These are phyloP conservation scores for Tetrapedia diversipes DNA, from an alignment of 2,888 invertebrate species.

Conservation along the genomic window DNA sequence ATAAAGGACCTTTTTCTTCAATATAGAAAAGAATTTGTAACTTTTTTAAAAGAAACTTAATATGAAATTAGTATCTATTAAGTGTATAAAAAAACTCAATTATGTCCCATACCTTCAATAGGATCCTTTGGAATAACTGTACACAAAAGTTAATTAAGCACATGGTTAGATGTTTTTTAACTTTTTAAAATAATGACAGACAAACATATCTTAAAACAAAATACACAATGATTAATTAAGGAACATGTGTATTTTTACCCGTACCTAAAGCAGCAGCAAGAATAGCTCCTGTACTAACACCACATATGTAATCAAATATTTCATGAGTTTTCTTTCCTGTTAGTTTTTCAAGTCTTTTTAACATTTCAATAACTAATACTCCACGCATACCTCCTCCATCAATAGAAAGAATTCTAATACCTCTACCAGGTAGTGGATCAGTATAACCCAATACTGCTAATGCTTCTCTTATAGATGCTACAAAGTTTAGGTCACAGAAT, in stretches of 20 bases:
- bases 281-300: conserved; percentile 93
- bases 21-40: background rate
- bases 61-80: background rate
- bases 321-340: conserved; percentile 88
- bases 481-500: conserved; percentile 54
- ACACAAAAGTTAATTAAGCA: conserved; percentile 15
- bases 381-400: conserved; percentile 97
- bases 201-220: background rate
- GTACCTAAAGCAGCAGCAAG: conserved; percentile 89
- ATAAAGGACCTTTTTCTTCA: background rate
- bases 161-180: background rate
- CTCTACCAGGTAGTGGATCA: conserved; percentile 88
- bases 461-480: conserved; percentile 84
- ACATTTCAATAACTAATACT: conserved; percentile 92
- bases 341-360: conserved; percentile 90
- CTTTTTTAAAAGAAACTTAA: background rate
- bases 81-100: background rate
- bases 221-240: background rate
- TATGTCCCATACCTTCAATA: conserved; percentile 39
- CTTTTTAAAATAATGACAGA: background rate
- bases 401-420: conserved; percentile 92
- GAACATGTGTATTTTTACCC: background rate
- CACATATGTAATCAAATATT: conserved; percentile 94
- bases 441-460: conserved; percentile 89
- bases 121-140: conserved; percentile 49